Conservation (phyloP, 1,140 invertebrate genomes). For the Laupala kohalensis region DNA sequence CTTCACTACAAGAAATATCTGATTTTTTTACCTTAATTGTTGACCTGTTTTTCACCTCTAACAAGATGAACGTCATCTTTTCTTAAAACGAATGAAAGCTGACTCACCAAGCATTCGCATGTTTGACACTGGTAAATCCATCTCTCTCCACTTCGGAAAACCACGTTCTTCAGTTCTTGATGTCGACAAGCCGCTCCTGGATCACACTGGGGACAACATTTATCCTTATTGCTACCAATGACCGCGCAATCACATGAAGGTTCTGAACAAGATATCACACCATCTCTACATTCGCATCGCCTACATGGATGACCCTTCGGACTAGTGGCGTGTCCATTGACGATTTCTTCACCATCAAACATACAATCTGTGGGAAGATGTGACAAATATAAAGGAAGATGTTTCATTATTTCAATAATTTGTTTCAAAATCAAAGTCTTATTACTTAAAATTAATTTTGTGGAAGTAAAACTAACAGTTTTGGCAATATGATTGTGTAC, state of each 20-base stretch:
- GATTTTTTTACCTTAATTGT: too few species aligned
- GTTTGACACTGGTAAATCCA: slow-evolving; percentile 85
- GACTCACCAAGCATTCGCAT: slow-evolving; percentile 70
- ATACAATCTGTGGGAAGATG: slow-evolving; percentile 36
- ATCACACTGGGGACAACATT: slow-evolving; percentile 69
- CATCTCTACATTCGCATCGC: slow-evolving; percentile 41
- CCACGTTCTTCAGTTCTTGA: slow-evolving; percentile 59
- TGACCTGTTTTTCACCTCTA: too few species aligned
- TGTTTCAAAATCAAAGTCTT: too few species aligned
- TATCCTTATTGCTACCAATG: slow-evolving; percentile 34
- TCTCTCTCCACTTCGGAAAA: slow-evolving; percentile 62
- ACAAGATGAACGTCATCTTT: too few species aligned
- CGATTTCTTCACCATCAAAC: slow-evolving; percentile 40
- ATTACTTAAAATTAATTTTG: too few species aligned
- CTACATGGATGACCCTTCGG: slow-evolving; percentile 41
- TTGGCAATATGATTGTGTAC: slow-evolving; percentile 15
- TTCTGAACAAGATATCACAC: slow-evolving; percentile 46
- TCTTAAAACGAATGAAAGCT: too few species aligned
- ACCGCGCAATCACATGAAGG: slow-evolving; percentile 45
- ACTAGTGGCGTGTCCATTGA: slow-evolving; percentile 36
- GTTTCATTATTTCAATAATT: too few species aligned
- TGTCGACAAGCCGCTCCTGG: slow-evolving; percentile 54
- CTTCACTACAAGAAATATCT: too few species aligned
- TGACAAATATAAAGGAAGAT: too few species aligned
- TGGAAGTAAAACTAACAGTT: too few species aligned